A percentile compares a stretch with the other conserved stretches of the same genome.
Evolutionary conservation across 2,888 invertebrate species (phyloP).

Genomic region (Cinara cedri): DNA sequence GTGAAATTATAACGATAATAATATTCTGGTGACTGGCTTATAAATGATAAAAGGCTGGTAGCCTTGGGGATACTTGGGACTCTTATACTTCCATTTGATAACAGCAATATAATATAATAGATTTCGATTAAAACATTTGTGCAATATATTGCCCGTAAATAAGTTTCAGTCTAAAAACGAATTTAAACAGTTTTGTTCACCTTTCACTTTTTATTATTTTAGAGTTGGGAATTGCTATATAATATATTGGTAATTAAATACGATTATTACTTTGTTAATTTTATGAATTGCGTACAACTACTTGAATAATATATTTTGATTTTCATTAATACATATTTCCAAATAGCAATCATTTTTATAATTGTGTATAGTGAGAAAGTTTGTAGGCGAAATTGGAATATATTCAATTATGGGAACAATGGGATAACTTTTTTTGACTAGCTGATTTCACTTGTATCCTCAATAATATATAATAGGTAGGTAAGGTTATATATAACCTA

Average conservation of each 20-base stretch:
- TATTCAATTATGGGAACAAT: neutral
- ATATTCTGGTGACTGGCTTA: slow-evolving; percentile 17
- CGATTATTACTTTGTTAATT: neutral
- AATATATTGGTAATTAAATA: no score
- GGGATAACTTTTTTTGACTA: neutral
- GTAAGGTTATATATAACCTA: no score
- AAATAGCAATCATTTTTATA: neutral
- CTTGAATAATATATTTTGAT: neutral
- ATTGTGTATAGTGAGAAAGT: neutral
- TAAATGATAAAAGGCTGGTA: slow-evolving; percentile 39
- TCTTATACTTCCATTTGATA: neutral
- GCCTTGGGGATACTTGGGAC: slow-evolving; percentile 3
- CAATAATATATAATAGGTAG: no score
- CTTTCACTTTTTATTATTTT: slow-evolving; percentile 33
- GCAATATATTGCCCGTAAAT: neutral
- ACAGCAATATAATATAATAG: neutral
- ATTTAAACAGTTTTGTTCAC: neutral
- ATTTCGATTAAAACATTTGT: slow-evolving; percentile 12
- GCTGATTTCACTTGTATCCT: neutral
- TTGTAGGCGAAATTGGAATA: neutral
- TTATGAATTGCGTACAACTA: slow-evolving; percentile 5
- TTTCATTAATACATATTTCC: neutral
- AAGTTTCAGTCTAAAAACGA: neutral
- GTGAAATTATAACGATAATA: slow-evolving; percentile 28
- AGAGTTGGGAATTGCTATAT: neutral